A percentile compares a stretch with the other conserved stretches of the same genome.
These are phyloP conservation scores for Psylliodes chrysocephalus DNA, from an alignment of 2,888 invertebrate genomes.

Conservation along the genomic window DNA sequence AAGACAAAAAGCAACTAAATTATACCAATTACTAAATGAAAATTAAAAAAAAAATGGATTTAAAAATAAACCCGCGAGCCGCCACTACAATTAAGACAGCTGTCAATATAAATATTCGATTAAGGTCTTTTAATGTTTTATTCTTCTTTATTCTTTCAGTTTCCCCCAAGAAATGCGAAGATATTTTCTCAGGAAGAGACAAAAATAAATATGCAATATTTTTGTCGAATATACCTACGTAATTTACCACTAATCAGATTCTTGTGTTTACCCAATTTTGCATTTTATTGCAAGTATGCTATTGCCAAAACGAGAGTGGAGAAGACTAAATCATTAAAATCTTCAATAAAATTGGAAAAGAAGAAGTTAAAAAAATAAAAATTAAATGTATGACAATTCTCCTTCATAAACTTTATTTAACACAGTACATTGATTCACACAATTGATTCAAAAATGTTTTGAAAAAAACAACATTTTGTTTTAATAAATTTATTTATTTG, in stretches of 20 bases:
- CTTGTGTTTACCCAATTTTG: constrained; percentile 60
- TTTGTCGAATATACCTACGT: constrained; percentile 59
- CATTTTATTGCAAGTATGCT: constrained; percentile 54
- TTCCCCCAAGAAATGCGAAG: constrained; percentile 57
- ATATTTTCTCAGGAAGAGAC: constrained; percentile 58
- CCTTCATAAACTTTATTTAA: no score
- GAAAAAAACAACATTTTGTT: neutral
- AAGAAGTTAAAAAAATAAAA: constrained; percentile 37
- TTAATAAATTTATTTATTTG: constrained; percentile 33
- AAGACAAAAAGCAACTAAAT: no score
- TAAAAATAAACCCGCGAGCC: no score
- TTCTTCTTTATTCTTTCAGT: constrained; percentile 53
- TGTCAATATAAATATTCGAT: no score
- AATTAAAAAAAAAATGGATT: no score
- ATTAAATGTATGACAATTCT: constrained; percentile 29
- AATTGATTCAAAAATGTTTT: no score
- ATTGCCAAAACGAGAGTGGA: constrained; percentile 48
- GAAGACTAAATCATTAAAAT: no score
- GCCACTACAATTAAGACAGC: no score
- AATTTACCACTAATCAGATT: constrained; percentile 60
- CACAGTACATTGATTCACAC: no score
- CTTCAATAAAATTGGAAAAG: no score
- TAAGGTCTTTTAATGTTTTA: no score
- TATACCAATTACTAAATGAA: no score
- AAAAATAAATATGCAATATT: constrained; percentile 55